Evolutionary conservation across 2,888 invertebrate genomes (phyloP).

Genomic region (Tenthredo amoena): DNA sequence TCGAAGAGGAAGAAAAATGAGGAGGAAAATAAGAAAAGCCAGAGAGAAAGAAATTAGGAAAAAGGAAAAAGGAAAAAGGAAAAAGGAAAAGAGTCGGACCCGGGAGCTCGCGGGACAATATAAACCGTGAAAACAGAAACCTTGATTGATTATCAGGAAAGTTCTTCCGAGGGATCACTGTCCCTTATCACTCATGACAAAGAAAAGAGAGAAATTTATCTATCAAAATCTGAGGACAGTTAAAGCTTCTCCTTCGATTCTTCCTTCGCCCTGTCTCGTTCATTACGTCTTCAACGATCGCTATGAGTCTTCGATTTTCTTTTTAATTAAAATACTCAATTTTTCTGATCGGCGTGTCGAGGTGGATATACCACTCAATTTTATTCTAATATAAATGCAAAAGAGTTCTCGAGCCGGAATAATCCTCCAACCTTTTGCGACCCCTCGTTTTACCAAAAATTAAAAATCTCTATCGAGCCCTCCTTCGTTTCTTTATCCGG

Average conservation of each 20-base stretch:
- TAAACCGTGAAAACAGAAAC: constrained; percentile 30
- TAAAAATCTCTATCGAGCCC: neutral
- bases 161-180: neutral
- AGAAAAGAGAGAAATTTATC: neutral
- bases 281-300: neutral
- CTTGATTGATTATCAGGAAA: constrained; percentile 53
- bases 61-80: neutral
- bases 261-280: neutral
- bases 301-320: neutral
- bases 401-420: constrained; percentile 10
- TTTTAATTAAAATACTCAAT: constrained; percentile 17
- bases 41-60: neutral
- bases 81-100: neutral
- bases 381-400: constrained; percentile 52
- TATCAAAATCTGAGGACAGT: constrained; percentile 10
- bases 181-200: neutral
- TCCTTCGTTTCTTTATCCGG: neutral
- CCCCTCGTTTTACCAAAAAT: neutral
- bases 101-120: constrained; percentile 3
- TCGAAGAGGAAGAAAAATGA: neutral
- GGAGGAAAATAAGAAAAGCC: neutral
- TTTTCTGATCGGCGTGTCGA: neutral
- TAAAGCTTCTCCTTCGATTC: neutral
- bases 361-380: constrained; percentile 28
- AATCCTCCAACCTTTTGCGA: constrained; percentile 15